Conservation (phyloP, 2,113 vertebrate species). For the Leucopsar rothschildi region DNA sequence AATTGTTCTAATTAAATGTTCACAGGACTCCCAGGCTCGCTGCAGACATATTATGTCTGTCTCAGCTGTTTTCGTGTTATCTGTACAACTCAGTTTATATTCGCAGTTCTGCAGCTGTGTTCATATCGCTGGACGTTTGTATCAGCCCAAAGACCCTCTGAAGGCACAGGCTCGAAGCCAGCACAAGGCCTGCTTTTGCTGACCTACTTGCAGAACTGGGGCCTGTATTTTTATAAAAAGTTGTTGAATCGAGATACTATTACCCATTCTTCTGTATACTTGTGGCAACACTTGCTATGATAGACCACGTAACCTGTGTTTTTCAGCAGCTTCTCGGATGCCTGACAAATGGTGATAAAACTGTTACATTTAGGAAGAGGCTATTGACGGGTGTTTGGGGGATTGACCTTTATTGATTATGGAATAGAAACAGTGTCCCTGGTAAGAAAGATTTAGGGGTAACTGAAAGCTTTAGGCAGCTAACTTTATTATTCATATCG, state of each 20-base stretch:
- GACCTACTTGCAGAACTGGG: constrained; percentile 30
- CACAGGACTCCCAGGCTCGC: not conserved
- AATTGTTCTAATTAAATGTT: not conserved
- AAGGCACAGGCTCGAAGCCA: not conserved
- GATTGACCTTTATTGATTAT: not conserved
- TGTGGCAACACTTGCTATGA: not conserved
- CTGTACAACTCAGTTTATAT: not conserved
- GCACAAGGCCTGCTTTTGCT: not conserved
- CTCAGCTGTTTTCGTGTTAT: not conserved
- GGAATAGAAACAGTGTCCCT: not conserved
- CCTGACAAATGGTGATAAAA: not conserved
- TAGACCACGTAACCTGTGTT: not conserved
- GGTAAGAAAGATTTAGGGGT: not conserved
- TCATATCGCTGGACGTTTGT: rapidly evolving
- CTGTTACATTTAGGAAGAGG: not conserved
- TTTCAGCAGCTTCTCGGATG: not conserved
- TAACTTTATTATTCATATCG: not conserved
- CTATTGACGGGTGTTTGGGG: not conserved
- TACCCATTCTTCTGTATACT: not conserved
- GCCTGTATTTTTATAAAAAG: constrained; percentile 17
- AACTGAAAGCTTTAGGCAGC: not conserved
- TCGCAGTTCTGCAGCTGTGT: not conserved
- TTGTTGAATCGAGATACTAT: not conserved
- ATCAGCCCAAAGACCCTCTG: not conserved
- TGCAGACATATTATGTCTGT: not conserved